Base-by-base conservation (phyloP, 2,113 vertebrate species). In the Globicephala melas region DNA sequence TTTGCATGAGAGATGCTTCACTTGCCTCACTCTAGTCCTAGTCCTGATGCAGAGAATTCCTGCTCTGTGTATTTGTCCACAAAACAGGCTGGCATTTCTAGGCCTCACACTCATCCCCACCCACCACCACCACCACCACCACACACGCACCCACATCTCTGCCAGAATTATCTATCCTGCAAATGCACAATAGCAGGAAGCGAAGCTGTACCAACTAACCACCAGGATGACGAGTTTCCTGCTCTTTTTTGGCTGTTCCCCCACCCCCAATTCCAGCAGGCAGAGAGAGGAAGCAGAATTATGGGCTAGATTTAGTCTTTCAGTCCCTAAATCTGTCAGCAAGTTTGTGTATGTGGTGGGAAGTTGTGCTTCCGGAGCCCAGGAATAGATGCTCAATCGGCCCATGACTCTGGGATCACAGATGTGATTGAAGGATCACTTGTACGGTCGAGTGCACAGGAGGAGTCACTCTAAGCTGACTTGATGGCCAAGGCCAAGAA, bases 361-460 rank as follows among this genome's bases (percentile, higher is more conserved):
- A 91, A 89, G 33, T n/a, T 20, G 20, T 17, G 28, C 9, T 94
- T 67, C 41, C 1, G 1, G 50, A 76, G 38, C 28, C 38, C 62
- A 70, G 38, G 26, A 79, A 90, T 15, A 85, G 81, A 41, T 47
- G n/a, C 13, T 18, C 62, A 18, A 50, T 10, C 31, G 96, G 88
- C 38, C 28, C 0, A 0, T 47, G 73, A 84, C 70, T 74, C 71
- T 13, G 31, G 14, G 47, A 74, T 94, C 44, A 89, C 6, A 58
- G 68, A 73, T 28, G 50, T 58, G 55, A 83, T 9, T 76, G 20
- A 96, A 96, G 96, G 89, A 89, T 25, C 38, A 53, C 63, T 80
- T 38, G 3, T 26, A 65, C 0, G 0, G 62, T 93, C 0, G 1
- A 93, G 82, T 76, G 14, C 36, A 79, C 0, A 21, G 60, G 50